A percentile compares a stretch with the other conserved stretches of the same genome.
Conservation (phyloP, 2,888 invertebrate species). For the Ophion ellenae region DNA sequence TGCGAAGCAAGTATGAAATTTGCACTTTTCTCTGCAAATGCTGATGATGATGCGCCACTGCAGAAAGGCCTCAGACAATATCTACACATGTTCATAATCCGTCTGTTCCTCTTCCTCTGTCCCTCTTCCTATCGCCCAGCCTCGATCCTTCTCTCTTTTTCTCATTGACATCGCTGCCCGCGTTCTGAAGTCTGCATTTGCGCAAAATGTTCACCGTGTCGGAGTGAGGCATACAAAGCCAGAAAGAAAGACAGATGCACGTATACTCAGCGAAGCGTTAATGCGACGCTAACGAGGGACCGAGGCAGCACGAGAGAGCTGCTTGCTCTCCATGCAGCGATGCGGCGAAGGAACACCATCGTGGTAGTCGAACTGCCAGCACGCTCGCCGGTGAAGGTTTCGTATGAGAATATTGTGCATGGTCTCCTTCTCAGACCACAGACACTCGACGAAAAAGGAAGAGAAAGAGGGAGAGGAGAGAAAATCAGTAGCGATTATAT, state of each 20-base stretch:
- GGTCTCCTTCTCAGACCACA: slow-evolving; percentile 4
- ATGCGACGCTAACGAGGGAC: slow-evolving; percentile 64
- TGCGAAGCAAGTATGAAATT: too few species aligned
- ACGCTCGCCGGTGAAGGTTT: slow-evolving; percentile 8
- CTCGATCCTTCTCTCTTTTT: background rate
- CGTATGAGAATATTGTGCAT: slow-evolving; percentile 17
- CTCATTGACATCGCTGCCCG: slow-evolving; percentile 2
- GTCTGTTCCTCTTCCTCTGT: background rate
- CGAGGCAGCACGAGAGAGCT: slow-evolving; percentile 44
- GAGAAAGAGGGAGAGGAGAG: slow-evolving; percentile 24
- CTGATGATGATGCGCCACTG: too few species aligned
- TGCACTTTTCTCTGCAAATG: too few species aligned
- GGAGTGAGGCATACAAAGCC: background rate
- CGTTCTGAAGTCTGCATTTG: slow-evolving; percentile 7
- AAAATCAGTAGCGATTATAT: slow-evolving; percentile 48
- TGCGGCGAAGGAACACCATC: slow-evolving; percentile 49
- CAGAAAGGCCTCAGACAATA: background rate
- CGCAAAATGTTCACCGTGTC: background rate
- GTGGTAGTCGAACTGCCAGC: slow-evolving; percentile 31
- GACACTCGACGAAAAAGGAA: background rate
- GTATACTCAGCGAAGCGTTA: slow-evolving; percentile 62
- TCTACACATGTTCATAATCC: background rate
- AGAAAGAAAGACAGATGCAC: slow-evolving; percentile 11
- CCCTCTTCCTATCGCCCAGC: background rate
- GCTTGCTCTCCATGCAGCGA: slow-evolving; percentile 42